Evolutionary conservation across 2,888 invertebrate species (phyloP).

Genomic region (Chloromyia formosa): DNA sequence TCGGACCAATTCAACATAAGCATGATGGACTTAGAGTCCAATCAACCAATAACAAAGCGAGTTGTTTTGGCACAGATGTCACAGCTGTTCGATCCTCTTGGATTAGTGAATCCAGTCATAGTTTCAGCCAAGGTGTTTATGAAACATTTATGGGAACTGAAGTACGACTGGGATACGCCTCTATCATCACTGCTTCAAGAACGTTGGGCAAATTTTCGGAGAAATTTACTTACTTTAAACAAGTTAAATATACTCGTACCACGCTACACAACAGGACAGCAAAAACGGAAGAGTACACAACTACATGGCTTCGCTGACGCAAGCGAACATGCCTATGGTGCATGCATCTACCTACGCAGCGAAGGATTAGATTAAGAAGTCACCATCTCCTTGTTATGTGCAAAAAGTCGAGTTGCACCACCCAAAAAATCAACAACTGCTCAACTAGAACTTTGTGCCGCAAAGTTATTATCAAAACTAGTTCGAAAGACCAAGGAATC

Average conservation of each 20-base stretch:
- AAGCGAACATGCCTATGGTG: no score
- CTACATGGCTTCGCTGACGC: no score
- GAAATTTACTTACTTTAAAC: neutral
- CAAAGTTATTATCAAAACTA: no score
- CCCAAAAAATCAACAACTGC: neutral
- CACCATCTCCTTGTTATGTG: neutral
- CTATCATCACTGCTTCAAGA: neutral
- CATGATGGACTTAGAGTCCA: neutral
- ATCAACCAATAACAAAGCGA: neutral
- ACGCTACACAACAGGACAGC: neutral
- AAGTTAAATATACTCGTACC: neutral
- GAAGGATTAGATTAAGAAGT: neutral
- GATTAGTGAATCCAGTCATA: neutral
- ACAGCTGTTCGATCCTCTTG: neutral
- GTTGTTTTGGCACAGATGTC: slow-evolving; percentile 8
- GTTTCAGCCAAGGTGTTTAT: neutral
- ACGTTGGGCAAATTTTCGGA: neutral
- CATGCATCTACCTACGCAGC: neutral
- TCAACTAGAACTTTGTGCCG: slow-evolving; percentile 51
- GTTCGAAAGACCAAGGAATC: neutral
- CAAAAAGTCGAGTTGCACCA: neutral
- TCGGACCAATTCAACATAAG: neutral
- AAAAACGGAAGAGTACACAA: no score
- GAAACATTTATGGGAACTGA: neutral
- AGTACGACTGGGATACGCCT: neutral